Evolutionary conservation across 1,140 invertebrate genomes (phyloP), one percentile per base, ranked within the genome.

Genomic region (Panagrolaimus sp.): DNA sequence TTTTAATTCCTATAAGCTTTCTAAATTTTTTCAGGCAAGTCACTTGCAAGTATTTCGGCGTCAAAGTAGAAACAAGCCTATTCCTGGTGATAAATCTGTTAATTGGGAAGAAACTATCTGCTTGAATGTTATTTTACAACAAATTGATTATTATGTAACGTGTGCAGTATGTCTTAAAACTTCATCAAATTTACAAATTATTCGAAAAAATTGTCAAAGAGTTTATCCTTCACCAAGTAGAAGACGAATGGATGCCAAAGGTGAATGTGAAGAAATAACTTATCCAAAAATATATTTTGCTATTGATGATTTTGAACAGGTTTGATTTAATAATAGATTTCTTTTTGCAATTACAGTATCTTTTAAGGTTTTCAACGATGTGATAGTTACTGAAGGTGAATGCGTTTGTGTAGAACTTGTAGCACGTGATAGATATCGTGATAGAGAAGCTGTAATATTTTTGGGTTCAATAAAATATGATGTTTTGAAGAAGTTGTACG

Each of bases 81-180:
- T 92, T 75, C 74, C 85, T 57, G 91, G 92, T 65, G 93, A 97
- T 86, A 90, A 90, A 25, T 91, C 92, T 80, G 91, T 97, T 76
- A 93, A 97, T 86, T 98, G 95, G 95, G 93, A 98, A 85, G 95
- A 98, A 87, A 98, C 95, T 61, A 93, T 98, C 69, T 98, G 97
- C 86, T 87, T 98, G 61, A 98, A 99, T 87, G 87, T 98, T 75
- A 93, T 98, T 73, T 90, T 98, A 80, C 95, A 98, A 86, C 93
- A 97, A 86, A 87, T 98, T 86, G 92, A 97, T 84, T 99, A 97
- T 84, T 94, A 90, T 53, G 87, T 98, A 51, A 98, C 95, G 11
- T 87, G 96, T 84, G 95, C 94, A 69, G 92, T 98, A 78, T 98
- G 95, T 85, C 96, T 93, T 53, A 88, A 94, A 83, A 98, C 93